These are phyloP conservation scores for Xestia rhomboidea DNA, from an alignment of 2,888 invertebrate genomes.

Conservation along the genomic window DNA sequence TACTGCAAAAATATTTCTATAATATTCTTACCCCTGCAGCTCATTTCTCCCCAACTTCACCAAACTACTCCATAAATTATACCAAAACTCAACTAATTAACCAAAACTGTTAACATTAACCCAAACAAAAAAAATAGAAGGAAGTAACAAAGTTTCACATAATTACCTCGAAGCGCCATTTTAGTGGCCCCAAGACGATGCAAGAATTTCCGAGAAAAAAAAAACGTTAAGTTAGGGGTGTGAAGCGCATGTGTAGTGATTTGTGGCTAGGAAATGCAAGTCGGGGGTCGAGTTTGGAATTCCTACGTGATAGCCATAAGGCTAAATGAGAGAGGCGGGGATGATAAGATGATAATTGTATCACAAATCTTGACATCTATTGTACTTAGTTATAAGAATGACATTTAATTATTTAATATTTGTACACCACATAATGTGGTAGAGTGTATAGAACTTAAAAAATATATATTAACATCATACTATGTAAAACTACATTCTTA, in stretches of 20 bases:
- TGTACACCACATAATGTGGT: too few species aligned
- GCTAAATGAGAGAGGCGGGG: not conserved
- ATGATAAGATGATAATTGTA: not conserved
- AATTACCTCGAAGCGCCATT: constrained; percentile 50
- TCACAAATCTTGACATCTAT: too few species aligned
- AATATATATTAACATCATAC: too few species aligned
- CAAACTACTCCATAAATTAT: constrained; percentile 34
- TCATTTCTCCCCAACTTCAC: not conserved
- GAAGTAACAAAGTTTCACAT: constrained; percentile 59
- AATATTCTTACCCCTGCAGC: not conserved
- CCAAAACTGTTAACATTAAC: constrained; percentile 48
- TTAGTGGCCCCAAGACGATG: constrained; percentile 52
- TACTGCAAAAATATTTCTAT: not conserved
- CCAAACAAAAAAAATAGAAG: constrained; percentile 42
- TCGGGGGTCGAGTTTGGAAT: constrained; percentile 23
- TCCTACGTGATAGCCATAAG: not conserved
- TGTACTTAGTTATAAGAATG: too few species aligned
- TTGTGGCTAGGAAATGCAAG: constrained; percentile 11
- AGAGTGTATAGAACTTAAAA: too few species aligned
- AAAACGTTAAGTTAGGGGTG: constrained; percentile 5
- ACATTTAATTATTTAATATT: too few species aligned
- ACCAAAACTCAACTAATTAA: constrained; percentile 58
- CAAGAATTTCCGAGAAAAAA: constrained; percentile 50
- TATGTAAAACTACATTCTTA: too few species aligned
- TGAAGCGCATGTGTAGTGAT: constrained; percentile 37